These are phyloP conservation scores for Hozukius guyotensis DNA, from an alignment of 2,797 vertebrate species.

Conservation along the genomic window DNA sequence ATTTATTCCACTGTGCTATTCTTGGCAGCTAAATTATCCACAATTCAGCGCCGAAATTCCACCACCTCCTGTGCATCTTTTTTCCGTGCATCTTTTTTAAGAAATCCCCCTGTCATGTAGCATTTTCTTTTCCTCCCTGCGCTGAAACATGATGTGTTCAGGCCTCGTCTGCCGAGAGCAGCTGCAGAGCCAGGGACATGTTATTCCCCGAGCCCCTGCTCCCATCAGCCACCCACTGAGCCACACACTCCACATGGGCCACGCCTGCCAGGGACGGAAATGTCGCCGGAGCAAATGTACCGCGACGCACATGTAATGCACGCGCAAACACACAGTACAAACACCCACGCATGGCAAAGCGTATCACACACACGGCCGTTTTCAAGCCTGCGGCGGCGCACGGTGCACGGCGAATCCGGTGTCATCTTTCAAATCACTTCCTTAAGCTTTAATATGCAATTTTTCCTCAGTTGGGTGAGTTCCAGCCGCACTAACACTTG, in stretches of 20 bases:
- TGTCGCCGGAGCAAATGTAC: conserved; percentile 36
- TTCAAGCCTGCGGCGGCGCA: conserved; percentile 1
- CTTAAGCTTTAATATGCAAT: conserved; percentile 43
- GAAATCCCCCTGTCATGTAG: conserved; percentile 23
- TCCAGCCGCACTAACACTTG: conserved; percentile 31
- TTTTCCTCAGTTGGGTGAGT: conserved; percentile 30
- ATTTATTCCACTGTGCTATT: conserved; percentile 34
- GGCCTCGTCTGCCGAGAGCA: conserved; percentile 59
- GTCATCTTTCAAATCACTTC: conserved; percentile 53
- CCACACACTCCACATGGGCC: conserved; percentile 40
- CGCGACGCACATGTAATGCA: conserved; percentile 18
- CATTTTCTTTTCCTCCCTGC: conserved; percentile 3
- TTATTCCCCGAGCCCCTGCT: conserved; percentile 49
- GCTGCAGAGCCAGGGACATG: conserved; percentile 54
- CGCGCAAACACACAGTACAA: conserved; percentile 3
- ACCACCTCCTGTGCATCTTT: background rate
- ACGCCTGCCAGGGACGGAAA: conserved; percentile 48
- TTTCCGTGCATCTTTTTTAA: conserved; percentile 29
- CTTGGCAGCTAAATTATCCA: conserved; percentile 34
- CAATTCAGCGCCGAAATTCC: conserved; percentile 1
- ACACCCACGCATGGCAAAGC: conserved; percentile 24
- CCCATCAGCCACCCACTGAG: conserved; percentile 71
- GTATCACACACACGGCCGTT: conserved; percentile 9
- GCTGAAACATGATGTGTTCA: conserved; percentile 16
- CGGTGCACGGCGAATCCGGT: background rate